Conservation (phyloP, 2,888 invertebrate genomes). For the Tetragnatha montana region DNA sequence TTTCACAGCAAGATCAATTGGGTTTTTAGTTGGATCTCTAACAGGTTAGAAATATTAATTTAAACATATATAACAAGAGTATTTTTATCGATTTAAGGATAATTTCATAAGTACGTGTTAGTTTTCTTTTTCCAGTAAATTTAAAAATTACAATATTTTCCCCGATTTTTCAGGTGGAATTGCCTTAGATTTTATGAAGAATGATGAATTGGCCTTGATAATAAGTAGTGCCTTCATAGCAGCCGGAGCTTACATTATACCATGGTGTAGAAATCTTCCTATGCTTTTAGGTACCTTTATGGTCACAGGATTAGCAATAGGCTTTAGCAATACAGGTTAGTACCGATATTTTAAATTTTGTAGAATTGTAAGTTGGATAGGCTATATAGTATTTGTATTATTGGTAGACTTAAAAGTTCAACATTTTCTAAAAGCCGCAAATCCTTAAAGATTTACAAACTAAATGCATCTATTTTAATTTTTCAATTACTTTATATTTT, state of each 20-base stretch:
- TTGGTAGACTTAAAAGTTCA: too few species aligned
- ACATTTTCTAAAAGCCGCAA: too few species aligned
- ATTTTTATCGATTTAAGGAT: not conserved
- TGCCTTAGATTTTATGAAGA: constrained; percentile 74
- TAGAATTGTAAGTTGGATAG: too few species aligned
- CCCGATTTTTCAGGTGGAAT: constrained; percentile 72
- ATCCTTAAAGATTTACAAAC: too few species aligned
- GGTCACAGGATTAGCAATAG: constrained; percentile 77
- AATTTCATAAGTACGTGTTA: not conserved
- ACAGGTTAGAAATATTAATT: constrained; percentile 72
- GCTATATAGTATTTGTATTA: too few species aligned
- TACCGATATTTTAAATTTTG: not conserved
- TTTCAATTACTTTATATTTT: too few species aligned
- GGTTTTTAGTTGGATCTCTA: constrained; percentile 77
- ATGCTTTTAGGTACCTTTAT: constrained; percentile 75
- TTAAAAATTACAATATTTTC: not conserved
- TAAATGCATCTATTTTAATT: too few species aligned
- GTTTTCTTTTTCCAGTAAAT: not conserved
- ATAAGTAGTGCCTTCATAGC: constrained; percentile 76
- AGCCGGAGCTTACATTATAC: constrained; percentile 76
- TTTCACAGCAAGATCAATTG: constrained; percentile 76
- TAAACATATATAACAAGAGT: not conserved
- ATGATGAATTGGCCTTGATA: constrained; percentile 76
- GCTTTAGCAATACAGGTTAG: constrained; percentile 75
- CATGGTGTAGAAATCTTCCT: constrained; percentile 76